Evolutionary conservation across 1,140 invertebrate genomes (phyloP), one percentile per base, ranked within the genome.

Genomic region (Belonocnema kinseyi): DNA sequence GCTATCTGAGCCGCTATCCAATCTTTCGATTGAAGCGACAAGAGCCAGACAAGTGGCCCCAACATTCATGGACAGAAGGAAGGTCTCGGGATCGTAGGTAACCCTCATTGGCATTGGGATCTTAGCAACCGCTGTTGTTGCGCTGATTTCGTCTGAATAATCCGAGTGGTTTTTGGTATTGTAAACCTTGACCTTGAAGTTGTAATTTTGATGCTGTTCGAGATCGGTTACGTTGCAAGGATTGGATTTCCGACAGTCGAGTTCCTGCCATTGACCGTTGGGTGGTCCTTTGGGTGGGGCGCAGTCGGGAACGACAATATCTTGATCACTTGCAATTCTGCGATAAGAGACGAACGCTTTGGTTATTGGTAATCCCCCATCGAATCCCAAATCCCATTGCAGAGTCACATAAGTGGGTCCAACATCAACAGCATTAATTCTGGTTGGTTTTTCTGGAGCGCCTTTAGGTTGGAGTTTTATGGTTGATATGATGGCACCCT

Each of bases 351-450:
- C 95, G 82, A 96, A 96, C 88, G 96, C 97, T 85, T 97, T 97
- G 0, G 96, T 98, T 81, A 95, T 96, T 14, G 94, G 93, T 50
- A 97, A 87, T 0, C 97, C 97, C 0, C 97, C 97, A 90, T 98
- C 96, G 86, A 98, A 98, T 0, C 97, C 97, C 1, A 96, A 94
- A 81, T 96, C 94, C 97, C 97, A 98, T 50, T 93, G 92, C 1
- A 98, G 88, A 0, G 95, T 94, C 0, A 98, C 95, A 83, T 94
- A 95, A 16, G 95, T 95, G 6, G 95, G 95, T 0, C 95, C 96
- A 1, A 95, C 92, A 80, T 95, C 94, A 58, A 94, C 91, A 10
- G 95, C 93, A 0, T 93, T 90, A 14, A 97, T 87, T 73, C 94
- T 94, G 2, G 93, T 94, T 0, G 97, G 97, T 74, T 94, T 94